Evolutionary conservation across 1,140 invertebrate species (phyloP).

Genomic region (Brachionus asplanchnoidis): DNA sequence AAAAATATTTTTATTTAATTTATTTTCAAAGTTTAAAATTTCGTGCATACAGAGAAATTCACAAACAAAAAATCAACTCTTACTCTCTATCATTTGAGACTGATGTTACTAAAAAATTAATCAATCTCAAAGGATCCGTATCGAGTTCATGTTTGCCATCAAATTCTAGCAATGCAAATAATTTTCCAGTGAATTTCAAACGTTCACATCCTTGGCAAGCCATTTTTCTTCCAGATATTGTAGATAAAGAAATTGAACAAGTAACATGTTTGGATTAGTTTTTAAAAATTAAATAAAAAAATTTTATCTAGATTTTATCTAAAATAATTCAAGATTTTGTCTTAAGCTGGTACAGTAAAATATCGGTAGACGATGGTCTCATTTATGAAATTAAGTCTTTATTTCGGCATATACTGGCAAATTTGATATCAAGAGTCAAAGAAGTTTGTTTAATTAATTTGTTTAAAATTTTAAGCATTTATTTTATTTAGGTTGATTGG

Average conservation of each 20-base stretch:
- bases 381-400: slow-evolving; percentile 10
- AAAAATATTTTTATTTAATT: not conserved
- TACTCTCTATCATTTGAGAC: not conserved
- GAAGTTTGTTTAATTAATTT: not conserved
- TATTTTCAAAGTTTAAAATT: not conserved
- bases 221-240: slow-evolving; percentile 9
- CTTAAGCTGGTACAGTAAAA: slow-evolving; percentile 18
- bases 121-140: not conserved
- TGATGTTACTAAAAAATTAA: not conserved
- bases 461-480: not conserved
- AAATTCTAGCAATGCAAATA: not conserved
- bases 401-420: slow-evolving; percentile 3
- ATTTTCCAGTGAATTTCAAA: not conserved
- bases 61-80: not conserved
- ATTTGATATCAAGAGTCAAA: not conserved
- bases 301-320: not conserved
- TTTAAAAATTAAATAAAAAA: not conserved
- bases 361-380: slow-evolving; percentile 13
- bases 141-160: not conserved
- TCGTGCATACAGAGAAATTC: not conserved
- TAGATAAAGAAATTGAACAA: slow-evolving; percentile 15
- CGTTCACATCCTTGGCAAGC: slow-evolving; percentile 8
- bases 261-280: not conserved
- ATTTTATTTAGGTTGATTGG: slow-evolving; percentile 9
- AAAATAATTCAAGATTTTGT: slow-evolving; percentile 38